These are phyloP conservation scores for Brevimyrus niger DNA, from an alignment of 2,113 vertebrate genomes.

Conservation along the genomic window DNA sequence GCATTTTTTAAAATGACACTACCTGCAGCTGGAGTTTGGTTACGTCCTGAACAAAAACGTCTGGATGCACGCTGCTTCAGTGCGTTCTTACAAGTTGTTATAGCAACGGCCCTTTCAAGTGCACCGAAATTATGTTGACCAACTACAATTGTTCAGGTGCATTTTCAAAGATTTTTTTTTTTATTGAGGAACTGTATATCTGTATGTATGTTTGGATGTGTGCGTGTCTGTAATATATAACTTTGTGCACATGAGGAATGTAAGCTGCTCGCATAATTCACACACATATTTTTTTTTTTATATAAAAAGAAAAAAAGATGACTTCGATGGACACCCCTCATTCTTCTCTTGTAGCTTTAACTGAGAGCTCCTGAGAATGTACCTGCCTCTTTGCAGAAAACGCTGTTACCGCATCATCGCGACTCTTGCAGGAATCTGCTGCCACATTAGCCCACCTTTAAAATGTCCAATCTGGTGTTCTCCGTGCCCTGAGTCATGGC, in stretches of 20 bases:
- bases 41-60: background rate
- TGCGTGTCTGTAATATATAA: background rate
- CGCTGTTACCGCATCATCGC: background rate
- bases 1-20: background rate
- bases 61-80: background rate
- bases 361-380: background rate
- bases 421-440: background rate
- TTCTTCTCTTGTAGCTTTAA: background rate
- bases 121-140: background rate
- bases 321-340: background rate
- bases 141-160: background rate
- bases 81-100: background rate
- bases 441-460: background rate
- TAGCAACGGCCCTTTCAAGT: background rate
- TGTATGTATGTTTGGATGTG: slow-evolving; percentile 13
- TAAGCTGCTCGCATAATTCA: background rate
- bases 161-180: slow-evolving; percentile 7
- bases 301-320: background rate
- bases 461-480: background rate
- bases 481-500: background rate
- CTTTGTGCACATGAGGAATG: background rate
- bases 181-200: background rate
- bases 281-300: background rate
- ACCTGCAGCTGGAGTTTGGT: background rate
- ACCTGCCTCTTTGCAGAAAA: background rate